These are phyloP conservation scores for Eremobia ochroleuca DNA, from an alignment of 2,888 invertebrate genomes.

Conservation along the genomic window DNA sequence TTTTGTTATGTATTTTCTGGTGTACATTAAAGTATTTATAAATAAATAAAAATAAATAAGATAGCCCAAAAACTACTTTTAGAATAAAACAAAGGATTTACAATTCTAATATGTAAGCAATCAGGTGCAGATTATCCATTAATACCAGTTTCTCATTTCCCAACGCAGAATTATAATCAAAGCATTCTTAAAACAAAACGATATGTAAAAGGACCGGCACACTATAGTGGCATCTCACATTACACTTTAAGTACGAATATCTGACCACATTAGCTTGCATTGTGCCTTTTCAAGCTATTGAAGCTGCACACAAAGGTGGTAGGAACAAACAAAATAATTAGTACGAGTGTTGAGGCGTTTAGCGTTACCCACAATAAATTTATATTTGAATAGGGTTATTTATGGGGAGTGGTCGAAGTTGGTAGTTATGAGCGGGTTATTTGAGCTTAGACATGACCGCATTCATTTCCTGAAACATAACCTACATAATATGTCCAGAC, in stretches of 20 bases:
- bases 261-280: conserved; percentile 81
- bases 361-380: conserved; percentile 79
- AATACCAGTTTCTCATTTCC: conserved; percentile 24
- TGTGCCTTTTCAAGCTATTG: conserved; percentile 60
- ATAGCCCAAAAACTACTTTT: not conserved
- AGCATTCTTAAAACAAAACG: conserved; percentile 42
- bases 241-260: conserved; percentile 68
- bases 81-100: not conserved
- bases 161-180: conserved; percentile 11
- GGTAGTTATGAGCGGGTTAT: conserved; percentile 1
- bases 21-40: too few species aligned
- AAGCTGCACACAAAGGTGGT: conserved; percentile 49
- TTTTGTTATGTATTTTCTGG: too few species aligned
- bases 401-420: conserved; percentile 35
- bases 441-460: too few species aligned
- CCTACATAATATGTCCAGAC: too few species aligned
- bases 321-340: conserved; percentile 84
- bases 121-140: conserved; percentile 11
- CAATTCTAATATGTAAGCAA: conserved; percentile 34
- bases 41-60: too few species aligned
- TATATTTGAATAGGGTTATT: conserved; percentile 77
- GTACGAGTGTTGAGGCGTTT: conserved; percentile 86
- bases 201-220: conserved; percentile 33
- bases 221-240: conserved; percentile 62
- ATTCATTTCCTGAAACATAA: too few species aligned